A percentile compares a stretch with the other conserved stretches of the same genome.
phyloP scores from a whole-genome alignment of 2,113 vertebrate species.

The Diadophis punctatus region DNA sequence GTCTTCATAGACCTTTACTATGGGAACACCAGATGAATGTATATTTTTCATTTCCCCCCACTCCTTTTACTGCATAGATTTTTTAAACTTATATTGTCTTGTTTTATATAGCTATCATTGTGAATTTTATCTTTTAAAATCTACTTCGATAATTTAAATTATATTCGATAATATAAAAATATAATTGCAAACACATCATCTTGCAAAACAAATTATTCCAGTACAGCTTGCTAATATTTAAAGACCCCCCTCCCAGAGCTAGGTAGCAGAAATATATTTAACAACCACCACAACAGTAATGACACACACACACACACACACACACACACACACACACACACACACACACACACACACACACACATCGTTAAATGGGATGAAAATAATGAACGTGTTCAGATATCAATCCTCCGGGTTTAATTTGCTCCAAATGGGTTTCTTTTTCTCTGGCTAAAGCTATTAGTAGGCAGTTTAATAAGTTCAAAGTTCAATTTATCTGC shows the following conservation, averaged over 20 bases:
- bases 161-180: not conserved
- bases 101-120: not conserved
- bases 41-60: not conserved
- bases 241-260: not conserved
- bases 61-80: not conserved
- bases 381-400: not conserved
- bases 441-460: not conserved
- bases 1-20: not conserved
- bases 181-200: not conserved
- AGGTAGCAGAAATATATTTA: not conserved
- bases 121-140: not conserved
- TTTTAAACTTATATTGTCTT: not conserved
- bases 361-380: not conserved
- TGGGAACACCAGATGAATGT: not conserved
- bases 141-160: not conserved
- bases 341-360: not conserved
- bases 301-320: not conserved
- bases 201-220: not conserved
- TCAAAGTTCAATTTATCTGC: not conserved
- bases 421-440: not conserved
- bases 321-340: not conserved
- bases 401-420: not conserved
- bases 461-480: not conserved
- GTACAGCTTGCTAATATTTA: not conserved
- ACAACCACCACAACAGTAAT: not conserved